Evolutionary conservation across 2,113 vertebrate genomes (phyloP).

Genomic region (Tyto alba): DNA sequence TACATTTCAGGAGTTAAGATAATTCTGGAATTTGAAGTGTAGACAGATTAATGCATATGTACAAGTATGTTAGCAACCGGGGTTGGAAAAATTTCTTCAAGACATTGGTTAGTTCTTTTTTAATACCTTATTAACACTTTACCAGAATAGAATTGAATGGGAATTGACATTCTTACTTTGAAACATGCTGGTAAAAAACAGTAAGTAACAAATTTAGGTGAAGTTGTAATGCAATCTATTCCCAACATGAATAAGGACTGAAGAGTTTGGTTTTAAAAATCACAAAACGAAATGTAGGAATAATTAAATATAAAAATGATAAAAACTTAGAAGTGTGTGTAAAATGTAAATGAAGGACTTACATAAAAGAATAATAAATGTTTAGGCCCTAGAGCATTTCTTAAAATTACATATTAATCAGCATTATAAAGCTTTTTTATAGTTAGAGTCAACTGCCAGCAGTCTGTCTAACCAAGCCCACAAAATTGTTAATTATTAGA

Average conservation of each 20-base stretch:
- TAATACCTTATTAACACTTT: background rate
- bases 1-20: background rate
- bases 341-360: background rate
- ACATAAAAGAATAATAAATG: background rate
- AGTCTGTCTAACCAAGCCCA: background rate
- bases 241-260: background rate
- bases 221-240: too few species aligned
- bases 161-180: background rate
- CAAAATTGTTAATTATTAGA: background rate
- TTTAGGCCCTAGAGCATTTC: background rate
- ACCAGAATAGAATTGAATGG: background rate
- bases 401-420: background rate
- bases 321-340: background rate
- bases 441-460: background rate
- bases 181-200: background rate
- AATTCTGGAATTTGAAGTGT: background rate
- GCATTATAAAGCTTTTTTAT: background rate
- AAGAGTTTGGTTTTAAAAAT: background rate
- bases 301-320: background rate
- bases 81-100: background rate
- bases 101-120: background rate
- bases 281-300: background rate
- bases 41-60: accelerated
- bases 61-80: background rate
- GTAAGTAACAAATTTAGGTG: too few species aligned